phyloP scores from a whole-genome alignment of 2,888 invertebrate genomes.

The Synergus itoensis region DNA sequence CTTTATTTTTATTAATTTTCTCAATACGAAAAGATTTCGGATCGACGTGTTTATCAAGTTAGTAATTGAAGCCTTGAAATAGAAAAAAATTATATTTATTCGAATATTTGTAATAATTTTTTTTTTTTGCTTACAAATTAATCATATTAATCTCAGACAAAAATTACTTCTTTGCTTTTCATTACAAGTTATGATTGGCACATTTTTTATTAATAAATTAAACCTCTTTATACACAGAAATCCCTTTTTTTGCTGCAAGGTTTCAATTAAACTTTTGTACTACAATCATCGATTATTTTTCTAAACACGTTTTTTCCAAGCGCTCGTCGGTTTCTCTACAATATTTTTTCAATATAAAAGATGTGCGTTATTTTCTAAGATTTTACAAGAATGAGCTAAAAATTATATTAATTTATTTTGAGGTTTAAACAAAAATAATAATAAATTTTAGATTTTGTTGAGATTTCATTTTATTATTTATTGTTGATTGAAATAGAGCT shows the following conservation, averaged over 20 bases:
- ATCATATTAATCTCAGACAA: not conserved
- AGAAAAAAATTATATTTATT: not conserved
- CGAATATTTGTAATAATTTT: too few species aligned
- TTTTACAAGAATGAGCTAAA: slow-evolving; percentile 6
- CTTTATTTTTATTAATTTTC: slow-evolving; percentile 2
- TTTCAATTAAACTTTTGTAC: slow-evolving; percentile 34
- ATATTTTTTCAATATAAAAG: slow-evolving; percentile 11
- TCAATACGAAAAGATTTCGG: not conserved
- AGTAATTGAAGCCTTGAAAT: slow-evolving; percentile 12
- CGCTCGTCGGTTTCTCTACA: slow-evolving; percentile 19
- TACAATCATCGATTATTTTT: slow-evolving; percentile 25
- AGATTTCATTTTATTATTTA: too few species aligned
- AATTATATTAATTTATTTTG: not conserved
- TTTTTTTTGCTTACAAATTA: not conserved
- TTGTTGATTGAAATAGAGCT: not conserved
- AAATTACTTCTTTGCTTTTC: not conserved
- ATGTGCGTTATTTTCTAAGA: slow-evolving; percentile 36
- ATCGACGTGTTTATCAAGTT: slow-evolving; percentile 22
- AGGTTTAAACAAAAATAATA: too few species aligned
- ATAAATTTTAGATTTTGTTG: too few species aligned
- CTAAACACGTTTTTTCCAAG: slow-evolving; percentile 27
- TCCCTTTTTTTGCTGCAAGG: not conserved
- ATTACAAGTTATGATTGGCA: not conserved
- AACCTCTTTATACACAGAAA: not conserved
- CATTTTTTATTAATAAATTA: not conserved